A percentile compares a stretch with the other conserved stretches of the same genome.
phyloP scores from a whole-genome alignment of 2,113 vertebrate genomes.

The Rynchops niger region DNA sequence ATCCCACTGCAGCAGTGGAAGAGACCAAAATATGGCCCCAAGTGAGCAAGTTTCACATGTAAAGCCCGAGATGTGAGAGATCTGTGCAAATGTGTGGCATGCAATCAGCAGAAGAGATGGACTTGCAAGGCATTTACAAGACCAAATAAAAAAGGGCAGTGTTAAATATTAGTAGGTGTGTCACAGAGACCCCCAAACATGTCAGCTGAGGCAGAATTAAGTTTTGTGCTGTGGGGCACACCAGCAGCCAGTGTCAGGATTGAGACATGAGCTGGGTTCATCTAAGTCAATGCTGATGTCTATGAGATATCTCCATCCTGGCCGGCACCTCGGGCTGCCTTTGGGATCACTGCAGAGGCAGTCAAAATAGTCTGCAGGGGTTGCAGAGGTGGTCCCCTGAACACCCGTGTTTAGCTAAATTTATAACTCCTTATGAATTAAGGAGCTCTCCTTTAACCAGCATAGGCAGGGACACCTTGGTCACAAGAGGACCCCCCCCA shows the following conservation, averaged over 20 bases:
- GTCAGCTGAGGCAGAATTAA: not conserved
- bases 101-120: not conserved
- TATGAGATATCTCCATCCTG: not conserved
- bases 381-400: not conserved
- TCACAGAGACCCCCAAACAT: not conserved
- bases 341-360: not conserved
- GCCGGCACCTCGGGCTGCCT: not conserved
- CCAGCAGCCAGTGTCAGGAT: not conserved
- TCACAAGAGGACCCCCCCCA: not conserved
- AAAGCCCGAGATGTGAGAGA: not conserved
- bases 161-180: not conserved
- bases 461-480: not conserved
- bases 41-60: not conserved
- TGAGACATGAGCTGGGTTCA: not conserved
- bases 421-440: not conserved
- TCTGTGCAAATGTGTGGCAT: not conserved
- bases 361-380: rapidly evolving
- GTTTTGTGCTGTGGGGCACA: not conserved
- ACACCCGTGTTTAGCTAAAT: not conserved
- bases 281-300: not conserved
- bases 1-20: not conserved
- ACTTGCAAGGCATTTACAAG: not conserved
- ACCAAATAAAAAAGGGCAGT: not conserved
- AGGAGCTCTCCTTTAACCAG: not conserved
- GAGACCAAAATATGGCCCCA: rapidly evolving